Evolutionary conservation across 2,797 vertebrate species (phyloP), one percentile per base, ranked within the genome.

Genomic region (Acomys russatus): DNA sequence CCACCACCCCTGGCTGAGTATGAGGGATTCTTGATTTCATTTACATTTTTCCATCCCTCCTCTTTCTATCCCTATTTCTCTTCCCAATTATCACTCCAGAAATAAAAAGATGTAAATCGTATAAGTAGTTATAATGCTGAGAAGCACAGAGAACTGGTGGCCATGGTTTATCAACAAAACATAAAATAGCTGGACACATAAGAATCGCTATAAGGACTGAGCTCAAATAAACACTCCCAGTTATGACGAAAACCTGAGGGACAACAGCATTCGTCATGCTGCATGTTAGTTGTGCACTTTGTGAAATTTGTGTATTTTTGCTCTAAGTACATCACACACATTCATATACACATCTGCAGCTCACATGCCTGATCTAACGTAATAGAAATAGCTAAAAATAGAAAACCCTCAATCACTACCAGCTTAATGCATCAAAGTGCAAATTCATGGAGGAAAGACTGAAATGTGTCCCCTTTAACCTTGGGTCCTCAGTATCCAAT

Each of bases 361-460:
- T 76, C 61, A 78, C 74, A 83, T 63, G 82, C 30, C 28, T 64
- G 17, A 92, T 59, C 23, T 92, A 49, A 66, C 7, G 73, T 54
- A 70, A 76, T 44, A 61, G 74, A 88, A 89, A 51, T 70, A 80
- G 70, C 22, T 91, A 49, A 89, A 92, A 78, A 59, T 14, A 80
- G 88, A 89, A 92, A 49, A 9, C 59, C 68, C 38, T 79, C 56
- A 71, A 78, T 82, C 54, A 30, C 8, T 20, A 71, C 54, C 4
- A 17, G 20, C 30, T 23, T 90, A 51, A 51, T 7, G 66, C 17
- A 44, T 63, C 64, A 49, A 66, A 86, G 9, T 44, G 6, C 33
- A 54, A 64, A 78, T 14, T 83, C n/a, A 87, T 25, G 9, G 33
- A 96, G 20, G n/a, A 15, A 7, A 77, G 35, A 49, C 23, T 38